These are phyloP conservation scores for Tachina lurida DNA, from an alignment of 2,888 invertebrate species.

Conservation along the genomic window DNA sequence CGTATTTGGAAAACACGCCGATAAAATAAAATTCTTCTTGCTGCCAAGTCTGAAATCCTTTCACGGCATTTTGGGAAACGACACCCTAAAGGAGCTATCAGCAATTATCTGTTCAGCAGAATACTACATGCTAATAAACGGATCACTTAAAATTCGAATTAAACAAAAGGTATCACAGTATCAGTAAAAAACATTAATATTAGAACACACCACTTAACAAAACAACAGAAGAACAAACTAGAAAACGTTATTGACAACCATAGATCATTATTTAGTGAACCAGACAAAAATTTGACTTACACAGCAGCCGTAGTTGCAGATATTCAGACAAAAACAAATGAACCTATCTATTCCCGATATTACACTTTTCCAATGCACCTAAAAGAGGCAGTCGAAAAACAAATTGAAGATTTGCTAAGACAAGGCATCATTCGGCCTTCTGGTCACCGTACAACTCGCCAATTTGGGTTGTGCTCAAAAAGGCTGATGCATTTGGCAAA, in stretches of 20 bases:
- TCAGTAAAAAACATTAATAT: neutral
- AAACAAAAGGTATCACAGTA: neutral
- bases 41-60: no score
- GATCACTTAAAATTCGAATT: neutral
- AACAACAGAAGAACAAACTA: no score
- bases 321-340: neutral
- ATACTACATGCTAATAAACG: neutral
- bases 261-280: neutral
- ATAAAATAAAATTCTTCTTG: no score
- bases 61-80: neutral
- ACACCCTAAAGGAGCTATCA: neutral
- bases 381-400: neutral
- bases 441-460: no score
- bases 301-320: neutral
- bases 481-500: no score
- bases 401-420: neutral
- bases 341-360: neutral
- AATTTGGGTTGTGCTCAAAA: no score
- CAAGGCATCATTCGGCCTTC: neutral
- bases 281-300: neutral
- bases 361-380: neutral
- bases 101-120: neutral
- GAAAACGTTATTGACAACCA: neutral
- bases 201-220: neutral
- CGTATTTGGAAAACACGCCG: no score